Percentiles rank a stretch among this genome's conserved stretches.
phyloP scores from a whole-genome alignment of 2,888 invertebrate species.

The Scaptomyza polygonia region DNA sequence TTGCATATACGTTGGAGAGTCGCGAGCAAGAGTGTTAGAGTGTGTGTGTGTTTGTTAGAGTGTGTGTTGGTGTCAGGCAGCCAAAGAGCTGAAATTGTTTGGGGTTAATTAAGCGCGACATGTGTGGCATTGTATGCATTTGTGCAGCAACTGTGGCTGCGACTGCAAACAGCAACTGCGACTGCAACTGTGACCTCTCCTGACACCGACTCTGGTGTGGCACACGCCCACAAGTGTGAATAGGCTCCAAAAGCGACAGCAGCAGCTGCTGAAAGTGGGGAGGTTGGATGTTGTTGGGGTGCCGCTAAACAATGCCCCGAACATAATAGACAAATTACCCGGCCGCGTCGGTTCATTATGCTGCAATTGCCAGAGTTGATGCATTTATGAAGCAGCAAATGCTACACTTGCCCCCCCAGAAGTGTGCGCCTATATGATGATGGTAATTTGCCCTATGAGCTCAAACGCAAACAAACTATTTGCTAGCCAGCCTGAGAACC shows the following conservation, averaged over 20 bases:
- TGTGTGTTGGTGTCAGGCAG: slow-evolving; percentile 26
- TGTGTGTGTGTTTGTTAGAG: slow-evolving; percentile 27
- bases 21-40: slow-evolving; percentile 2
- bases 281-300: slow-evolving; percentile 3
- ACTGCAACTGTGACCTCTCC: slow-evolving; percentile 11
- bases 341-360: slow-evolving; percentile 67
- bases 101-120: slow-evolving; percentile 81
- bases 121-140: slow-evolving; percentile 73
- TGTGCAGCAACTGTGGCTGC: slow-evolving; percentile 45
- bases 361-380: slow-evolving; percentile 55
- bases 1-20: slow-evolving; percentile 16
- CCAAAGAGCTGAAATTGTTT: slow-evolving; percentile 70
- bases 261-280: slow-evolving; percentile 10
- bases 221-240: slow-evolving; percentile 69
- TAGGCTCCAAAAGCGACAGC: slow-evolving; percentile 30
- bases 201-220: slow-evolving; percentile 18
- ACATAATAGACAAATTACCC: slow-evolving; percentile 71
- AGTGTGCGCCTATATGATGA: slow-evolving; percentile 27
- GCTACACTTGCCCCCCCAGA: slow-evolving; percentile 25
- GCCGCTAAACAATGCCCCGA: slow-evolving; percentile 70
- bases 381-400: slow-evolving; percentile 67
- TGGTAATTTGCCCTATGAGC: slow-evolving; percentile 46
- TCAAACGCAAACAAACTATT: not conserved
- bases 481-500: slow-evolving; percentile 36
- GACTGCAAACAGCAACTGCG: slow-evolving; percentile 9